These are phyloP conservation scores for Podotricha telesiphe DNA, from an alignment of 2,888 invertebrate genomes.

Conservation along the genomic window DNA sequence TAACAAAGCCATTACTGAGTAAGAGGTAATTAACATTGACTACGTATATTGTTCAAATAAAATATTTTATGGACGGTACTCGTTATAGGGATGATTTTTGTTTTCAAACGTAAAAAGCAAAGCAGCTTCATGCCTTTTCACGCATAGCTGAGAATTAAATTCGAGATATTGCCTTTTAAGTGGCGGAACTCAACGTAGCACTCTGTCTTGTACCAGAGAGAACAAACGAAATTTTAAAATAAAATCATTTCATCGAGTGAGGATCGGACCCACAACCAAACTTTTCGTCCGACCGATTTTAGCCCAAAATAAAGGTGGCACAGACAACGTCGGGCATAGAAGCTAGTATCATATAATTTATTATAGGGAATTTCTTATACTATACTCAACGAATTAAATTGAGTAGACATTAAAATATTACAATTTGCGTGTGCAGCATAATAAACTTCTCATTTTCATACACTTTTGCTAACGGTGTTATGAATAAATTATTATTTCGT, in stretches of 20 bases:
- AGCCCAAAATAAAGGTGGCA: no score
- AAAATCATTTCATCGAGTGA: no score
- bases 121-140: no score
- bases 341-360: neutral
- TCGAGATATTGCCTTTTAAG: no score
- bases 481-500: neutral
- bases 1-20: neutral
- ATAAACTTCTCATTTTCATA: neutral
- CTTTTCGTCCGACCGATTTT: no score
- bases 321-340: neutral
- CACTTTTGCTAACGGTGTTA: neutral
- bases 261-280: no score
- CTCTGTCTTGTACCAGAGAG: no score
- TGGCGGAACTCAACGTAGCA: no score
- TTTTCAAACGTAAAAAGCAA: no score
- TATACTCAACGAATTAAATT: neutral
- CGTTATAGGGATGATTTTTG: no score
- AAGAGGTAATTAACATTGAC: neutral
- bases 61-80: neutral
- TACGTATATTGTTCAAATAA: neutral
- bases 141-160: no score
- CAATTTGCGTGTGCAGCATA: conserved; percentile 5
- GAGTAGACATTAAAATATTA: neutral
- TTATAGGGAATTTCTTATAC: neutral
- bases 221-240: no score